Evolutionary conservation across 2,888 invertebrate genomes (phyloP).

Genomic region (Anorthoa munda): DNA sequence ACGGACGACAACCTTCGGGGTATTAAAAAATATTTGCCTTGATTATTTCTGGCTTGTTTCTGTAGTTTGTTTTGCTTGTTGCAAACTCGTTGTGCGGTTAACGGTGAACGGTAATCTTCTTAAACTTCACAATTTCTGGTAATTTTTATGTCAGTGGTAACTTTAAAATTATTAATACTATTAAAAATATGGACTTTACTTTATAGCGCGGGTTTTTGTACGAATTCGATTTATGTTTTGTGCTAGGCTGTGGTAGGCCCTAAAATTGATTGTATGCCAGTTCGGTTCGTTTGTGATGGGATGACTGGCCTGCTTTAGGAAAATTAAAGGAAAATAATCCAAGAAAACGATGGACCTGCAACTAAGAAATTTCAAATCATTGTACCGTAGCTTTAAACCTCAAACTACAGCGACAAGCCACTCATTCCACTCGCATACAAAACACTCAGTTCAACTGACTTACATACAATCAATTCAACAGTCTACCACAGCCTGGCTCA

Average conservation of each 20-base stretch:
- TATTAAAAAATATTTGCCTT: constrained; percentile 21
- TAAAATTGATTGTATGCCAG: constrained; percentile 8
- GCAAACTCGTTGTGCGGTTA: neutral
- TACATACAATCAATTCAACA: constrained; percentile 19
- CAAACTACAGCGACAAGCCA: neutral
- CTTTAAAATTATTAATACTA: neutral
- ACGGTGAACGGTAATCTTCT: neutral
- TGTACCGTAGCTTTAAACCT: neutral
- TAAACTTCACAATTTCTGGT: neutral
- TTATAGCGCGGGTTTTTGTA: neutral
- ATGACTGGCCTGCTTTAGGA: neutral
- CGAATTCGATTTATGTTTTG: constrained; percentile 6
- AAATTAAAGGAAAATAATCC: neutral
- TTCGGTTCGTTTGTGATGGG: neutral
- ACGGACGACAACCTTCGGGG: constrained; percentile 14
- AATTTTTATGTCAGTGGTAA: neutral
- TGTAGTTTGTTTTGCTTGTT: neutral
- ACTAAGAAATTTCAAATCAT: neutral
- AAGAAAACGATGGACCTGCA: neutral
- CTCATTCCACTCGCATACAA: neutral
- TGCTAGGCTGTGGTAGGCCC: neutral
- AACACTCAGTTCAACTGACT: neutral
- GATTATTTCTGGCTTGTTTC: constrained; percentile 17
- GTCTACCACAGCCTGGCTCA: neutral
- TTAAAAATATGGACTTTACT: too few relatives aligned